These are phyloP conservation scores for Heterohyrax brucei DNA, from an alignment of 2,797 vertebrate genomes.

Conservation along the genomic window DNA sequence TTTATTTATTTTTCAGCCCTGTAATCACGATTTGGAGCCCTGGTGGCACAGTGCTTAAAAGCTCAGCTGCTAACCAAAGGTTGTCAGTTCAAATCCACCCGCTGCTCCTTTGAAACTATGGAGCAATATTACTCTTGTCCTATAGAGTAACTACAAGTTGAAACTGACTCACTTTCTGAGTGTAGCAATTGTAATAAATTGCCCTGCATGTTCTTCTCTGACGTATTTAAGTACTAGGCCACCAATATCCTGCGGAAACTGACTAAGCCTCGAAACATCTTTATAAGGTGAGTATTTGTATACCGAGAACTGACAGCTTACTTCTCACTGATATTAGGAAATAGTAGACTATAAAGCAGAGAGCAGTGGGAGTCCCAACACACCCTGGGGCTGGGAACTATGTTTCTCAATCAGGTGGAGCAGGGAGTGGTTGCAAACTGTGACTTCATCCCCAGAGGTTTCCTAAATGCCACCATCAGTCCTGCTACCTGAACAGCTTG, in stretches of 20 bases:
- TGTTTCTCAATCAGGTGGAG: constrained; percentile 46
- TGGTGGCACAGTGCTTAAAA: no score
- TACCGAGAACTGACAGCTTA: not conserved
- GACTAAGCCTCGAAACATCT: constrained; percentile 43
- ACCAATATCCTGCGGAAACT: constrained; percentile 29
- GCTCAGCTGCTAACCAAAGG: no score
- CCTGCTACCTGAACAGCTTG: not conserved
- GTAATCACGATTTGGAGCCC: not conserved
- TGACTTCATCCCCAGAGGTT: not conserved
- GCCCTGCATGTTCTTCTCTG: not conserved
- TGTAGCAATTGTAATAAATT: constrained; percentile 18
- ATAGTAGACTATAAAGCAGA: constrained; percentile 8
- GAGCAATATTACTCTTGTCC: no score
- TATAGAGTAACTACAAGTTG: no score
- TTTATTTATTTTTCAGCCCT: not conserved
- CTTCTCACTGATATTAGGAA: constrained; percentile 24
- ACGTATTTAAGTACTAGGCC: not conserved
- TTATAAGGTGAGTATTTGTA: not conserved
- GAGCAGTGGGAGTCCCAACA: not conserved
- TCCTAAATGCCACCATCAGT: not conserved
- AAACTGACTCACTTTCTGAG: not conserved
- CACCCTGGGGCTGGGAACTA: not conserved
- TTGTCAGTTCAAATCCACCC: no score
- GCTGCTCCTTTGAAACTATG: no score
- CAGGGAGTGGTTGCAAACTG: not conserved